Conservation (phyloP, 1,140 invertebrate genomes). For the Apis dorsata region DNA sequence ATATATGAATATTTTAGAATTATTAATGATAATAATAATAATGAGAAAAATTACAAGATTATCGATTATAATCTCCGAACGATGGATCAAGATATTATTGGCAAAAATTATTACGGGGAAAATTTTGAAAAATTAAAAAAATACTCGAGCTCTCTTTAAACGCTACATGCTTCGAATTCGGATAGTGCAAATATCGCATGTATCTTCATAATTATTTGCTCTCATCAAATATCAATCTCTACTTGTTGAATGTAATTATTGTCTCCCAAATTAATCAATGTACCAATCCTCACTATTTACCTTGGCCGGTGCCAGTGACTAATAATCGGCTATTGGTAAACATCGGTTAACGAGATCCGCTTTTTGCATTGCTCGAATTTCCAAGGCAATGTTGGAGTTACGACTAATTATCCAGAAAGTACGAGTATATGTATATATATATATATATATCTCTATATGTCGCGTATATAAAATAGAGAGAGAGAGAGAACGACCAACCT, state of each 20-base stretch:
- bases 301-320: constrained; percentile 7
- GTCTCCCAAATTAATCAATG: constrained; percentile 37
- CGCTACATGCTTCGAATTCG: not conserved
- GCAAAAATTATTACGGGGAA: too few species aligned
- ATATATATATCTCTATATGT: too few species aligned
- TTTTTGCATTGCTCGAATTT: not conserved
- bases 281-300: constrained; percentile 34
- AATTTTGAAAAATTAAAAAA: too few species aligned
- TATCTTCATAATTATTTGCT: constrained; percentile 43
- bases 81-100: too few species aligned
- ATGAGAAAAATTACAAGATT: too few species aligned
- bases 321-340: constrained; percentile 35
- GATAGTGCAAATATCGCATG: constrained; percentile 18
- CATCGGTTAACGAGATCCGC: constrained; percentile 2
- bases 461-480: too few species aligned
- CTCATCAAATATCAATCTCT: constrained; percentile 34
- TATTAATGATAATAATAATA: too few species aligned
- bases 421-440: too few species aligned
- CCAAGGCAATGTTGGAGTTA: not conserved
- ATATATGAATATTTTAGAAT: too few species aligned
- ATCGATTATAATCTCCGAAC: too few species aligned
- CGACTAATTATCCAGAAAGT: not conserved
- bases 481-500: too few species aligned
- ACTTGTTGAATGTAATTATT: constrained; percentile 48
- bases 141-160: not conserved